These are phyloP conservation scores for Ceyx cyanopectus DNA, from an alignment of 2,113 vertebrate species.

Conservation along the genomic window DNA sequence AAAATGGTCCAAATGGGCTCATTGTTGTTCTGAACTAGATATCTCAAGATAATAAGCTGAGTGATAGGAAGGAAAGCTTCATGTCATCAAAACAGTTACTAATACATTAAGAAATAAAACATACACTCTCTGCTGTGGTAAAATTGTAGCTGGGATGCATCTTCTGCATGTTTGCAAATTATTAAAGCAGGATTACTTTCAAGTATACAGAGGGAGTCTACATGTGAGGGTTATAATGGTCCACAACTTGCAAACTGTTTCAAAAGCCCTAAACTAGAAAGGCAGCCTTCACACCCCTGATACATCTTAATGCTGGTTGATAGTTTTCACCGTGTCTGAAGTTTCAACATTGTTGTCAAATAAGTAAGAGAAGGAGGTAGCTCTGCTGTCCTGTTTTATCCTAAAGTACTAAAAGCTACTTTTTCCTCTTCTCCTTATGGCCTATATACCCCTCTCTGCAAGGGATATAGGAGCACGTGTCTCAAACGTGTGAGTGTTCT, in stretches of 20 bases:
- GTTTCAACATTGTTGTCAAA: not conserved
- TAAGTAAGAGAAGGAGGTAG: not conserved
- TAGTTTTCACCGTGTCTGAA: not conserved
- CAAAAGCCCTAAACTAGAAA: not conserved
- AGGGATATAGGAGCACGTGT: rapidly evolving
- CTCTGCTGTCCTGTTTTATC: not conserved
- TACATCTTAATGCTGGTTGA: not conserved
- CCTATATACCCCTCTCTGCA: not conserved
- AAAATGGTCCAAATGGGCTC: not conserved
- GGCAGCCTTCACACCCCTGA: not conserved
- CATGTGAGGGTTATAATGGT: not conserved
- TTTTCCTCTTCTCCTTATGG: not conserved
- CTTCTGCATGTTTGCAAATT: not conserved
- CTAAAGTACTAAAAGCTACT: not conserved
- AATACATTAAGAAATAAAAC: not conserved
- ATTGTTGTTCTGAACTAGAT: not conserved
- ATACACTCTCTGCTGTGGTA: not conserved
- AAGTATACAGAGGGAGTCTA: not conserved
- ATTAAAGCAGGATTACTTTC: not conserved
- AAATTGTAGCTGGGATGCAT: not conserved
- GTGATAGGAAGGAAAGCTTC: not conserved
- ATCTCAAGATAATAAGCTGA: not conserved
- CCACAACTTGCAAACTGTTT: not conserved
- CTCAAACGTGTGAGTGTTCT: rapidly evolving
- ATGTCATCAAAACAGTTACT: not conserved